phyloP scores from a whole-genome alignment of 2,888 invertebrate genomes.

The Hybos culiciformis region DNA sequence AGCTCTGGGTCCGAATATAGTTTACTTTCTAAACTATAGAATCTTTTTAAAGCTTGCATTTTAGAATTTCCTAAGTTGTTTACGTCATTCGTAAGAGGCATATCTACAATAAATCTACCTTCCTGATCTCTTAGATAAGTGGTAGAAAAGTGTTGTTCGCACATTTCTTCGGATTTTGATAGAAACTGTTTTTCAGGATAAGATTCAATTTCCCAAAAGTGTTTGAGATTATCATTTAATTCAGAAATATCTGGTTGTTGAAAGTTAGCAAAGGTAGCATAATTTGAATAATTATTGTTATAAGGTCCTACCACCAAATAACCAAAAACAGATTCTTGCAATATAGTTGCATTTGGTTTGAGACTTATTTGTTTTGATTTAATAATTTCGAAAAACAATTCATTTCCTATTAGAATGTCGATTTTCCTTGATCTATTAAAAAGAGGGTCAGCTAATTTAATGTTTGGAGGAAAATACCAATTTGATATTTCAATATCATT shows the following conservation, averaged over 20 bases:
- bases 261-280: neutral
- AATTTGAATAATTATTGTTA: neutral
- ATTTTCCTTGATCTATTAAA: constrained; percentile 6
- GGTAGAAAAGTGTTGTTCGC: constrained; percentile 9
- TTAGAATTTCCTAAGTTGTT: neutral
- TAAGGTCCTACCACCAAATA: constrained; percentile 2
- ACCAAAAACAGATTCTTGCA: constrained; percentile 7
- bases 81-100: constrained; percentile 4
- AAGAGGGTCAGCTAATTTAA: constrained; percentile 5
- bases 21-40: neutral
- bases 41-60: neutral
- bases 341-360: neutral
- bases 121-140: constrained; percentile 4
- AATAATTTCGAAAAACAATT: neutral
- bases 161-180: constrained; percentile 9
- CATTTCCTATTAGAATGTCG: constrained; percentile 8
- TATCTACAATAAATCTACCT: constrained; percentile 9
- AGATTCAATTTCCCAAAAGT: constrained; percentile 12
- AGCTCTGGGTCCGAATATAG: neutral
- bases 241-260: neutral
- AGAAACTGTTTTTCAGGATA: constrained; percentile 7
- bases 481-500: neutral
- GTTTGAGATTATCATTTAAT: neutral
- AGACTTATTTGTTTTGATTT: neutral
- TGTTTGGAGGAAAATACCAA: constrained; percentile 6